Evolutionary conservation across 2,113 vertebrate genomes (phyloP).

Genomic region (Podilymbus podiceps): DNA sequence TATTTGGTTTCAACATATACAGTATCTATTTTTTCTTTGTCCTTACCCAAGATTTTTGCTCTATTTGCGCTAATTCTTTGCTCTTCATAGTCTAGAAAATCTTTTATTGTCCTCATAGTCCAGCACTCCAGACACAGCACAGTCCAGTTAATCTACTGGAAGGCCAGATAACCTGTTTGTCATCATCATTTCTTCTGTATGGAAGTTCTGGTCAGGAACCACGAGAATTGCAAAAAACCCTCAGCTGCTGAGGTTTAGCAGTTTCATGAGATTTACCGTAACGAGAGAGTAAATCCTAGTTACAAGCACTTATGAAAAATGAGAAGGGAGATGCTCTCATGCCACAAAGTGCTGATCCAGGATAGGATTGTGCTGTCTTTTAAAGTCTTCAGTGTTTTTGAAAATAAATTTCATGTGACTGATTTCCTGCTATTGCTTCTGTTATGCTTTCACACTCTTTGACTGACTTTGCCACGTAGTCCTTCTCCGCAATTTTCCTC

Average conservation of each 20-base stretch:
- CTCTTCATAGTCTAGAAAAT: not conserved
- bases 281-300: not conserved
- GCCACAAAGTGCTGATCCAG: not conserved
- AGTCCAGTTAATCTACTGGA: not conserved
- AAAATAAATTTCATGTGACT: not conserved
- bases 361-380: not conserved
- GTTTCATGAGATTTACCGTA: not conserved
- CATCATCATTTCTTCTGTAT: not conserved
- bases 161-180: not conserved
- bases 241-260: not conserved
- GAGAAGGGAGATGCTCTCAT: not conserved
- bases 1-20: not conserved
- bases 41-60: not conserved
- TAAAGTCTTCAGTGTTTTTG: not conserved
- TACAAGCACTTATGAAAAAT: not conserved
- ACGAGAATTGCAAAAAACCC: not conserved
- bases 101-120: not conserved
- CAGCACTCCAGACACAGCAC: not conserved
- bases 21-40: not conserved
- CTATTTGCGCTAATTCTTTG: not conserved
- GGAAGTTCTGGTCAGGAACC: not conserved
- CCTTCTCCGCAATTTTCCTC: not conserved
- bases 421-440: not conserved
- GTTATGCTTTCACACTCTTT: not conserved
- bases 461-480: not conserved